phyloP scores from a whole-genome alignment of 2,113 vertebrate species.

The Myiozetetes cayanensis region DNA sequence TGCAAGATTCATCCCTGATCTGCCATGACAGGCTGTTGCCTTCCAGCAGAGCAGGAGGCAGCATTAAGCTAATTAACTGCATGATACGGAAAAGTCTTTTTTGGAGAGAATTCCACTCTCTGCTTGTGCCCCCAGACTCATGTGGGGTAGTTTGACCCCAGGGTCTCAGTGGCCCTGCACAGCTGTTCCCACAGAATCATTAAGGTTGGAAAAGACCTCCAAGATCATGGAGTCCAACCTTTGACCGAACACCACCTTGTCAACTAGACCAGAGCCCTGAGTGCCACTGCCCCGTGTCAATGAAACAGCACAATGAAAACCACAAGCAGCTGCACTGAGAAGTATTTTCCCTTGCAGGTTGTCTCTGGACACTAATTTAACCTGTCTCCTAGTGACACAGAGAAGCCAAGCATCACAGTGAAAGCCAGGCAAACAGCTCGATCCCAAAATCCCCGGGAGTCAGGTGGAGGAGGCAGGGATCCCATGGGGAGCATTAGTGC shows the following conservation, averaged over 20 bases:
- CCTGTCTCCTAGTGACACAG: background rate
- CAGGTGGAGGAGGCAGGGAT: background rate
- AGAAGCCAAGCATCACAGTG: background rate
- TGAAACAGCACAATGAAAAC: background rate
- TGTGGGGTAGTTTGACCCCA: background rate
- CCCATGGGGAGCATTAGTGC: rapidly evolving
- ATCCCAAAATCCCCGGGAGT: background rate
- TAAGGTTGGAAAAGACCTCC: background rate
- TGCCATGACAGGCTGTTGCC: background rate
- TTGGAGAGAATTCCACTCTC: background rate
- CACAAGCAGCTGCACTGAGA: background rate
- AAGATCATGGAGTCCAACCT: background rate
- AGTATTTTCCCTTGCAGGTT: background rate
- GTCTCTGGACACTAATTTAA: background rate
- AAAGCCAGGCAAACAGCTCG: background rate
- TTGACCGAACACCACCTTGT: background rate
- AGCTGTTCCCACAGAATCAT: background rate
- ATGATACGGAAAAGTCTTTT: background rate
- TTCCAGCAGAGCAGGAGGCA: background rate
- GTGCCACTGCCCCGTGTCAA: background rate
- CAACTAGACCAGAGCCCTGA: background rate
- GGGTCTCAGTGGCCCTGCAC: rapidly evolving
- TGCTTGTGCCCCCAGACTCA: background rate
- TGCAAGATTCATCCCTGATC: background rate
- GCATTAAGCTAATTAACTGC: background rate